A percentile compares a stretch with the other conserved stretches of the same genome.
phyloP scores from a whole-genome alignment of 2,113 vertebrate species.

The Macroglossus sobrinus region DNA sequence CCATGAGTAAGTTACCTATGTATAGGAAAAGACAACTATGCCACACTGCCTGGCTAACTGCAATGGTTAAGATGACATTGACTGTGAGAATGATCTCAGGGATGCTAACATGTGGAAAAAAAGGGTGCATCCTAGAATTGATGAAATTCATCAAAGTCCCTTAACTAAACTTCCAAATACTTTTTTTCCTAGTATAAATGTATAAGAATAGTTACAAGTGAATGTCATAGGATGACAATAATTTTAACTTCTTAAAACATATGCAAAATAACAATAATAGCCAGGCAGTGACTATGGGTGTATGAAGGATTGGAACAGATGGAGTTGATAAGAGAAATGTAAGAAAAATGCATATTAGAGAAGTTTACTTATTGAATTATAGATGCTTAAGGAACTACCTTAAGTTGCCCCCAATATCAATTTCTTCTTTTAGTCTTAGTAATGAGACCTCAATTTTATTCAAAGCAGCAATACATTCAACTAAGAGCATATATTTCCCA shows the following conservation, averaged over 20 bases:
- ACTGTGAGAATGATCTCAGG: neutral
- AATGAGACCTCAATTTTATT: neutral
- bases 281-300: neutral
- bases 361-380: neutral
- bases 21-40: neutral
- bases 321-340: slow-evolving; percentile 1
- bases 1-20: neutral
- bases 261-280: neutral
- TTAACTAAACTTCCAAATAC: neutral
- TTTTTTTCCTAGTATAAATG: neutral
- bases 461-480: neutral
- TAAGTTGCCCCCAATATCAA: neutral
- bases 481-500: neutral
- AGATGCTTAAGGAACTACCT: neutral
- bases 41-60: neutral
- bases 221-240: neutral
- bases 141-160: neutral
- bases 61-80: neutral
- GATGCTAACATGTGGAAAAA: neutral
- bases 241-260: neutral
- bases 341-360: neutral
- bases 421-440: neutral
- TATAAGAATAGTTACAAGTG: neutral
- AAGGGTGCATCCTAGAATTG: neutral
- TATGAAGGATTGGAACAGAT: neutral